Evolutionary conservation across 2,888 invertebrate genomes (phyloP).

Genomic region (Watsonalla binaria): DNA sequence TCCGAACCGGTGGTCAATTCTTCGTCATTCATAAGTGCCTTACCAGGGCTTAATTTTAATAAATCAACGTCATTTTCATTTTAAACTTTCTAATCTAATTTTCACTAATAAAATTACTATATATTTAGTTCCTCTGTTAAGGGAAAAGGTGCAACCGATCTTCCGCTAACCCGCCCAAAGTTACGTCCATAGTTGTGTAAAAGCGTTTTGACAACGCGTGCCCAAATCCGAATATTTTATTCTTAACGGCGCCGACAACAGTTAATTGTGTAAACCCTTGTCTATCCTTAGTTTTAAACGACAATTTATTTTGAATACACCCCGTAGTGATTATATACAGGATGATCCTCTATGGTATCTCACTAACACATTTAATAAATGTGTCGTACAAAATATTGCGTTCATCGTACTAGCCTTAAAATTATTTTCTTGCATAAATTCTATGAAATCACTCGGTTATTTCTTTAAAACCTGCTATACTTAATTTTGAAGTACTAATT

Average conservation of each 20-base stretch:
- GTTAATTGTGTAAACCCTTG: conserved; percentile 75
- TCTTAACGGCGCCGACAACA: conserved; percentile 60
- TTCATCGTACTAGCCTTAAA: no score
- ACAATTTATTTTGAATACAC: conserved; percentile 68
- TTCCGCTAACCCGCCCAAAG: conserved; percentile 31
- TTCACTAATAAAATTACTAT: no score
- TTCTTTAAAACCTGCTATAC: no score
- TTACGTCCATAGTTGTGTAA: conserved; percentile 30
- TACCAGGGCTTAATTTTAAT: no score
- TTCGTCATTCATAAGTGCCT: no score
- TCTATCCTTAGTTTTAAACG: conserved; percentile 67
- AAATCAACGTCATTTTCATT: no score
- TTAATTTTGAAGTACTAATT: no score
- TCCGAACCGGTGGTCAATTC: no score
- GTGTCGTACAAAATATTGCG: neutral
- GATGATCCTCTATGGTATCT: conserved; percentile 26
- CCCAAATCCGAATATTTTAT: conserved; percentile 66
- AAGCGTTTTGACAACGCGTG: conserved; percentile 31
- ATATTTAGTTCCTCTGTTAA: conserved; percentile 7
- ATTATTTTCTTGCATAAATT: no score
- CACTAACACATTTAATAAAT: conserved; percentile 7
- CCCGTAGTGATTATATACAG: conserved; percentile 33
- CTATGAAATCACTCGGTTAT: no score
- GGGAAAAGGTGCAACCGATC: conserved; percentile 12
- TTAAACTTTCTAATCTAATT: no score